These are phyloP conservation scores for Scaptomyza hsui DNA, from an alignment of 1,140 invertebrate species.

Conservation along the genomic window DNA sequence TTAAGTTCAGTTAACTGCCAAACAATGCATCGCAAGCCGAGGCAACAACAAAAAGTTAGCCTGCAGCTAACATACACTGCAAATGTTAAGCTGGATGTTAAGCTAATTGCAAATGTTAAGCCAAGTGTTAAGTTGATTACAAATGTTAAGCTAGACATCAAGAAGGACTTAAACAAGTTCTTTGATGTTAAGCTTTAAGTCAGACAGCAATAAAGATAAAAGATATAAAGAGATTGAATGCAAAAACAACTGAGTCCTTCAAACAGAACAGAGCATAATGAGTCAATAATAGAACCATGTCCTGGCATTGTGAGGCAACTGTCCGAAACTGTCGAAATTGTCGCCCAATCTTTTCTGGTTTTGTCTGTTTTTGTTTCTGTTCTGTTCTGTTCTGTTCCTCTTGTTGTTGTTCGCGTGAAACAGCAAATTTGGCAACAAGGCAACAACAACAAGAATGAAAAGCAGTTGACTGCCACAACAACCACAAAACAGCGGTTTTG, in stretches of 20 bases:
- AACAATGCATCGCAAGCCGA: slow-evolving; percentile 5
- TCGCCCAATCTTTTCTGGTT: slow-evolving; percentile 25
- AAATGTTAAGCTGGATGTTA: background rate
- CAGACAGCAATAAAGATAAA: too few relatives aligned
- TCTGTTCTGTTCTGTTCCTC: too few relatives aligned
- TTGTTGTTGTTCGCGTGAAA: slow-evolving; percentile 52
- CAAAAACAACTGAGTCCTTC: background rate
- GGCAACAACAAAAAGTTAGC: background rate
- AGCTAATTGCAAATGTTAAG: background rate
- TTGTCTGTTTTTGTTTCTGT: slow-evolving; percentile 39
- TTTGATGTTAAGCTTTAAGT: too few relatives aligned
- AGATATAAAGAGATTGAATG: too few relatives aligned
- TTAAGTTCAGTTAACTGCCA: slow-evolving; percentile 27
- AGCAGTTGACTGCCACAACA: slow-evolving; percentile 23
- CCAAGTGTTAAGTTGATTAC: too few relatives aligned
- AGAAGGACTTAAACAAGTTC: too few relatives aligned
- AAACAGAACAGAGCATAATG: slow-evolving; percentile 36
- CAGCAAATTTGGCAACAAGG: slow-evolving; percentile 63
- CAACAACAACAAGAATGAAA: slow-evolving; percentile 28
- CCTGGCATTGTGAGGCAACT: slow-evolving; percentile 26
- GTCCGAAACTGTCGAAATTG: background rate
- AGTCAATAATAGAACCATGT: slow-evolving; percentile 7
- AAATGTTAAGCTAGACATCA: too few relatives aligned
- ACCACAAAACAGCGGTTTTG: slow-evolving; percentile 59
- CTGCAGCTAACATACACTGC: background rate